phyloP scores from a whole-genome alignment of 2,888 invertebrate species.

The Agonopterix arenella region DNA sequence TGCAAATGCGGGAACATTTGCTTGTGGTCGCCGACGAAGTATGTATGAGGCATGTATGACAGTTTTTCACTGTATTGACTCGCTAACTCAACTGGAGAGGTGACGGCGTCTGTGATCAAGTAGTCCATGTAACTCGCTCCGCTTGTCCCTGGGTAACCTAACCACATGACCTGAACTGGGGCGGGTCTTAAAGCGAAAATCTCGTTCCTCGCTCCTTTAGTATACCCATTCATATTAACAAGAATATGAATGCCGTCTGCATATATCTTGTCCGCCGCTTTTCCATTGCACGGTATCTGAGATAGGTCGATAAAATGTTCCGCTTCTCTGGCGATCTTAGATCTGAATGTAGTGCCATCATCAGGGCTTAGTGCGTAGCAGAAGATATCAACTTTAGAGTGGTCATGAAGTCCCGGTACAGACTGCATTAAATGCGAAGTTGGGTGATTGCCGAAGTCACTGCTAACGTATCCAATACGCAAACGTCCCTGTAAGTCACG shows the following conservation, averaged over 20 bases:
- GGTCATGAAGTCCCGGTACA: conserved; percentile 95
- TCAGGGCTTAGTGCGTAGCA: conserved; percentile 97
- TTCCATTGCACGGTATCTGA: conserved; percentile 95
- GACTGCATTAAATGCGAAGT: conserved; percentile 99
- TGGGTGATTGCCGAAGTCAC: conserved; percentile 99
- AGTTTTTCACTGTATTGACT: conserved; percentile 98
- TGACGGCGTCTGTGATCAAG: conserved; percentile 95
- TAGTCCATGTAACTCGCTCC: conserved; percentile 99
- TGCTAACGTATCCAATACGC: conserved; percentile 97
- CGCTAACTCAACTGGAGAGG: conserved; percentile 93
- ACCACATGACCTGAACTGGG: conserved; percentile 99
- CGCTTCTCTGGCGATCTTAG: conserved; percentile 95
- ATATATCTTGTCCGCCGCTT: conserved; percentile 97
- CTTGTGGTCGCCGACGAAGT: conserved; percentile 98
- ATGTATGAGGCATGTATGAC: conserved; percentile 99
- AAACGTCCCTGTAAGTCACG: conserved; percentile 84
- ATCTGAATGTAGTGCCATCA: conserved; percentile 97
- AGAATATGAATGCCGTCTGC: conserved; percentile 97
- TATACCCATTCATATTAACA: conserved; percentile 99
- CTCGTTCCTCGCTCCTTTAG: conserved; percentile 99
- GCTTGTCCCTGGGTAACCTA: conserved; percentile 99
- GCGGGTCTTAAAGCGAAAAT: conserved; percentile 98
- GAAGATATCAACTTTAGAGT: conserved; percentile 90
- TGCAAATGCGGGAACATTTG: conserved; percentile 99
- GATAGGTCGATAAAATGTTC: conserved; percentile 99